phyloP scores from a whole-genome alignment of 2,888 invertebrate genomes.

The Erpobdella octoculata region DNA sequence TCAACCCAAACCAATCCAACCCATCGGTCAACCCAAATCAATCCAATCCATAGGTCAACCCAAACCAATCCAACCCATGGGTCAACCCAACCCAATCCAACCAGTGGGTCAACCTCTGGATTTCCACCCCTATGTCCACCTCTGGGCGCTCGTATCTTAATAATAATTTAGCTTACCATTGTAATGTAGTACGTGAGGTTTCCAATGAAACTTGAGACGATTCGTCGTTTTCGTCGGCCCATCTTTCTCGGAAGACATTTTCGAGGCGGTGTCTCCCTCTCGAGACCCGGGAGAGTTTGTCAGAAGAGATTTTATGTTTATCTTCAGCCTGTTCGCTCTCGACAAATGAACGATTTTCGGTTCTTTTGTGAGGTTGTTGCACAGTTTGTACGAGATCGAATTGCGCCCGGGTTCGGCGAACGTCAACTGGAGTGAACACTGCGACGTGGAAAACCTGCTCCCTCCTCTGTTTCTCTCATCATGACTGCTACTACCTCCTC shows the following conservation, averaged over 20 bases:
- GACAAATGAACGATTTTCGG: constrained; percentile 22
- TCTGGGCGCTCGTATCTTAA: neutral
- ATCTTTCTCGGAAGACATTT: neutral
- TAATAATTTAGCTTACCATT: neutral
- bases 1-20: too few species aligned
- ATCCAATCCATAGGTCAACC: too few species aligned
- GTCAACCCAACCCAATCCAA: too few species aligned
- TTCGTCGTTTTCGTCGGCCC: neutral
- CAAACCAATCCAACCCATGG: too few species aligned
- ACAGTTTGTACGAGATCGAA: constrained; percentile 10
- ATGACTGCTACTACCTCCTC: neutral
- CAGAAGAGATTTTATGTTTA: neutral
- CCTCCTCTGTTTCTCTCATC: neutral
- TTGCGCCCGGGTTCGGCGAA: constrained; percentile 4
- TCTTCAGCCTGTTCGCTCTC: constrained; percentile 13
- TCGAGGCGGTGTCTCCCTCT: neutral
- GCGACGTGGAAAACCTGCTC: neutral
- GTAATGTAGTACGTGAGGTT: constrained; percentile 23
- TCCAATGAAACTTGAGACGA: constrained; percentile 12
- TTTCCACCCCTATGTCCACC: neutral
- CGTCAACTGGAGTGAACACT: constrained; percentile 16
- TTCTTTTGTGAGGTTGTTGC: constrained; percentile 16
- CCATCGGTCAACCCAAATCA: too few species aligned
- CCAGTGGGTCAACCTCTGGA: too few species aligned
- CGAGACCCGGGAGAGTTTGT: too few species aligned